Conservation (phyloP, 2,797 vertebrate species). For the Halcyon leucocephala region DNA sequence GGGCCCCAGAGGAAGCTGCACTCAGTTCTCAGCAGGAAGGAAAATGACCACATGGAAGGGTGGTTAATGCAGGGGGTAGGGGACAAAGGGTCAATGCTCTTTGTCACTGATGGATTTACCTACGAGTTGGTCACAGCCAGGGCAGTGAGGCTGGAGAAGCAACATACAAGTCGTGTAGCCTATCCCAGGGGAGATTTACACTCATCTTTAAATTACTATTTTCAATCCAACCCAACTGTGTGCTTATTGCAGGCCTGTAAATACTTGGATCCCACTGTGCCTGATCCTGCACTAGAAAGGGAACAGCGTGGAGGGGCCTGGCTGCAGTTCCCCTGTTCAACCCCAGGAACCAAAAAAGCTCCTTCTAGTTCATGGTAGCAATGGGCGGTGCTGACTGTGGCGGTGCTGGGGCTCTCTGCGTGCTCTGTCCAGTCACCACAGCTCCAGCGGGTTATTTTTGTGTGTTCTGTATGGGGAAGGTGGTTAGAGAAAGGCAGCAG, state of each 20-base stretch:
- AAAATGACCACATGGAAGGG: constrained; percentile 73
- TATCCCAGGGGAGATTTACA: neutral
- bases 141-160: neutral
- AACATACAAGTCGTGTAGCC: neutral
- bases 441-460: neutral
- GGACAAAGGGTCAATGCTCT: neutral
- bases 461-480: neutral
- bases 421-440: neutral
- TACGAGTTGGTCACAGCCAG: neutral
- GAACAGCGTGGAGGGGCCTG: too few relatives aligned
- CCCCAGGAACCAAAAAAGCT: neutral
- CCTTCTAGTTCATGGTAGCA: neutral
- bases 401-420: neutral
- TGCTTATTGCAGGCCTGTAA: neutral
- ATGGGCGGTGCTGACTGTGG: neutral
- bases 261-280: fast-evolving
- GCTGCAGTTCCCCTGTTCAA: neutral
- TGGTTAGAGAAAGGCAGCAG: neutral
- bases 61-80: constrained; percentile 29
- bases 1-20: constrained; percentile 73
- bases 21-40: constrained; percentile 73
- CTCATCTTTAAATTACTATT: neutral
- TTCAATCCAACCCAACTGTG: neutral
- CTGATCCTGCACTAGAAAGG: neutral
- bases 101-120: neutral